Base-by-base conservation (phyloP, 2,888 invertebrate genomes). In the Ethmia dodecea region DNA sequence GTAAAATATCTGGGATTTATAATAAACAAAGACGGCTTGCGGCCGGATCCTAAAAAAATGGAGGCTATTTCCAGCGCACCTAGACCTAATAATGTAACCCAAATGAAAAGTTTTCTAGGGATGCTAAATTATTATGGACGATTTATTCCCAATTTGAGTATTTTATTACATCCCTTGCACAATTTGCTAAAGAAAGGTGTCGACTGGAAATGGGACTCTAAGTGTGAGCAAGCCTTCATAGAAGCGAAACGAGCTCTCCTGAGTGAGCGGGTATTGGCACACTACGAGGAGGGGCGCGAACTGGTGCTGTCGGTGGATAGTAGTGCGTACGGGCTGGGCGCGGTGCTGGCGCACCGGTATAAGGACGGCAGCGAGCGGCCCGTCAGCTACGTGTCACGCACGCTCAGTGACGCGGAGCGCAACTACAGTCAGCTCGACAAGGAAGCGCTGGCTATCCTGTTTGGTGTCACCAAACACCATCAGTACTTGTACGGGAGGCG, bases 241-340 rank as follows among this genome's bases (percentile, higher is more conserved):
- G 16, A 20, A 13, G 11, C 35, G 1, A 40, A 40, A 29, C 9
- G 6, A 5, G 1, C 26, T 3, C 13, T 40, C 5, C 11, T 26
- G 16, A 22, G 20, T 5, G 13, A 31, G 11, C 13, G 13, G 1
- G 31, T 40, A 29, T 16, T 9, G n/a, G 42, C 43, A 1, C 50
- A 50, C 13, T 54, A 48, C 18, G 36, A 49, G 3, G 28, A 28
- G 13, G 9, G 20, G 15, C 11, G 29, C 29, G 12, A n/a, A n/a
- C 13, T 26, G 10, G 2, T 28, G 29, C 14, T 22, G 16, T 26
- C 26, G 26, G 26, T 15, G 12, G 25, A 37, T 22, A 30, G 33
- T 5, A 33, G 31, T 22, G 28, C 14, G 10, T 20, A 20, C 15
- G 36, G 36, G 12, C 15, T 36, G 3, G 36, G 13, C 5, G 33